These are phyloP conservation scores for Erebia ligea DNA, from an alignment of 2,888 invertebrate species.

Conservation along the genomic window DNA sequence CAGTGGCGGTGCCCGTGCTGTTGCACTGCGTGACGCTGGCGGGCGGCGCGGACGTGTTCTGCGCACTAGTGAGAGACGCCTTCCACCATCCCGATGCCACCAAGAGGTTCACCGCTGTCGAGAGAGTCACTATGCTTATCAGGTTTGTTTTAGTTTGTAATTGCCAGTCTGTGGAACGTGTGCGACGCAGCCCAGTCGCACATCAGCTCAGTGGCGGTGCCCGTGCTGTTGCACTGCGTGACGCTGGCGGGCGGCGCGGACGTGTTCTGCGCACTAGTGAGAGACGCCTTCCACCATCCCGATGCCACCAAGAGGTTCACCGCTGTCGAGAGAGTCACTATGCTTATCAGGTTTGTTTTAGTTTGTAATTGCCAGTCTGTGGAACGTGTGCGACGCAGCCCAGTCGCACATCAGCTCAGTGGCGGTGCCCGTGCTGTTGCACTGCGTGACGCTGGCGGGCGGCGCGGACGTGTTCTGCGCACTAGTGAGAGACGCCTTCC, in stretches of 20 bases:
- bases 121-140: slow-evolving; percentile 96
- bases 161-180: slow-evolving; percentile 95
- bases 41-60: slow-evolving; percentile 97
- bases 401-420: slow-evolving; percentile 97
- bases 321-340: slow-evolving; percentile 97
- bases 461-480: slow-evolving; percentile 98
- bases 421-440: slow-evolving; percentile 95
- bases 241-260: slow-evolving; percentile 97
- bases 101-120: slow-evolving; percentile 96
- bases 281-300: slow-evolving; percentile 95
- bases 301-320: slow-evolving; percentile 96
- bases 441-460: slow-evolving; percentile 96
- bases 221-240: slow-evolving; percentile 96
- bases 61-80: slow-evolving; percentile 96
- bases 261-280: slow-evolving; percentile 97
- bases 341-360: slow-evolving; percentile 87
- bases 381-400: slow-evolving; percentile 95
- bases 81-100: slow-evolving; percentile 96
- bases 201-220: slow-evolving; percentile 95
- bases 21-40: slow-evolving; percentile 97
- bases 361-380: slow-evolving; percentile 86
- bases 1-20: slow-evolving; percentile 95
- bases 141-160: slow-evolving; percentile 57
- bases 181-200: slow-evolving; percentile 96
- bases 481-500: slow-evolving; percentile 97